A percentile compares a stretch with the other conserved stretches of the same genome.
Conservation (phyloP, 2,797 vertebrate species). For the Onychomys leucogaster region DNA sequence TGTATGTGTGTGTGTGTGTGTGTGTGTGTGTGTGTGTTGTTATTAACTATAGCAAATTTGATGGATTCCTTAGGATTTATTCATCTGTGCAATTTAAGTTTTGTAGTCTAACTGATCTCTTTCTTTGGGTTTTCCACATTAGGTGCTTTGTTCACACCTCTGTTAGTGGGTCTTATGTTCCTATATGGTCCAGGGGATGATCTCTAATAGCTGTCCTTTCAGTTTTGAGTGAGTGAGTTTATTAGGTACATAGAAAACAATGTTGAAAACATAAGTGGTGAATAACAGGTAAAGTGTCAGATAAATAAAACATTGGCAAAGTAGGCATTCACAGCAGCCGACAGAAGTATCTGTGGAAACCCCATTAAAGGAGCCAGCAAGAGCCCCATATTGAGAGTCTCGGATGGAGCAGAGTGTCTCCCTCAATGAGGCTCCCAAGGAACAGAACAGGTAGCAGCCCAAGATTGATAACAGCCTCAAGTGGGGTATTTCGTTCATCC, state of each 20-base stretch:
- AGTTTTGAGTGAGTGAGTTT: neutral
- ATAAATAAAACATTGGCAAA: neutral
- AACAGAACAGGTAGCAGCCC: neutral
- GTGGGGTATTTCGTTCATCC: neutral
- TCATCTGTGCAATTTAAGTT: neutral
- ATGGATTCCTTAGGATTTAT: neutral
- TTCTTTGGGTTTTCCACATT: neutral
- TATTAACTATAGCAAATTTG: neutral
- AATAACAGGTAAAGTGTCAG: neutral
- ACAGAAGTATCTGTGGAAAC: neutral
- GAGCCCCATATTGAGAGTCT: too few relatives aligned
- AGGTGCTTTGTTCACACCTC: neutral
- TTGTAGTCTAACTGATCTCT: neutral
- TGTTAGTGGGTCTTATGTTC: neutral
- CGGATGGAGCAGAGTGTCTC: neutral
- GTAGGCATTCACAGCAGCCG: neutral
- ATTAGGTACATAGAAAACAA: neutral
- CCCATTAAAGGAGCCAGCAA: neutral
- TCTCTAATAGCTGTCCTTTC: neutral
- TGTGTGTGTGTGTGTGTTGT: neutral
- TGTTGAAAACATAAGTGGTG: neutral
- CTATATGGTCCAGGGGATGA: too few relatives aligned
- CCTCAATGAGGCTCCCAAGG: neutral
- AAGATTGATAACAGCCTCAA: neutral
- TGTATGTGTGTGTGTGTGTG: neutral